Evolutionary conservation across 1,140 invertebrate genomes (phyloP), one percentile per base, ranked within the genome.

Genomic region (Ceratitis capitata): DNA sequence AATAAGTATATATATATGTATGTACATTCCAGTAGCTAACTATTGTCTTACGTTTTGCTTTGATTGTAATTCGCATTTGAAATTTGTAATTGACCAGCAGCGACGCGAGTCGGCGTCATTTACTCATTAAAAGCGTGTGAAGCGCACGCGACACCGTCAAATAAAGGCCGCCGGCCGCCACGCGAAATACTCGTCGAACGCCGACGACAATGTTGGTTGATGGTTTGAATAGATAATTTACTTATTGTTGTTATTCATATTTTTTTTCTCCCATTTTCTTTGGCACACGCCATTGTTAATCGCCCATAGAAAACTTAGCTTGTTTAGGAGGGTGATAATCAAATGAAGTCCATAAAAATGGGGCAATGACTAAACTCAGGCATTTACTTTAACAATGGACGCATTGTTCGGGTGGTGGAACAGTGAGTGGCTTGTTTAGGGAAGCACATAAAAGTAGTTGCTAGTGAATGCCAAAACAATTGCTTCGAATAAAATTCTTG

Each of bases 61-160:
- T n/a, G 39, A 78, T 78, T 78, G 69, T 26, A 45, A 45, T 78
- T 47, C 69, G 23, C 32, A 39, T 35, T 69, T 39, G n/a, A n/a
- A 69, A 69, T 69, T 69, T 69, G 61, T 69, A 35, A 69, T 69
- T 78, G n/a, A 39, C 39, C 39, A n/a, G 23, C 69, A 35, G 69
- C 14, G 35, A 39, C 14, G 35, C 16, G n/a, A 78, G 23, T 78
- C n/a, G 39, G 42, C 39, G 32, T n/a, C 69, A 23, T 45, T 23
- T 23, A 42, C 12, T 78, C 69, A 78, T 78, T 78, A 78, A 9
- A 14, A 78, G 39, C 69, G 69, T 78, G 69, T 78, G 69, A 78
- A 78, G 39, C 39, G 69, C 69, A 45, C 69, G 69, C 69, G 69
- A 45, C 69, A 45, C 69, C 42, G 45, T 45, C n/a, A 14, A n/a